A percentile compares a stretch with the other conserved stretches of the same genome.
Conservation (phyloP, 1,140 invertebrate genomes). For the Heliconius hewitsoni region DNA sequence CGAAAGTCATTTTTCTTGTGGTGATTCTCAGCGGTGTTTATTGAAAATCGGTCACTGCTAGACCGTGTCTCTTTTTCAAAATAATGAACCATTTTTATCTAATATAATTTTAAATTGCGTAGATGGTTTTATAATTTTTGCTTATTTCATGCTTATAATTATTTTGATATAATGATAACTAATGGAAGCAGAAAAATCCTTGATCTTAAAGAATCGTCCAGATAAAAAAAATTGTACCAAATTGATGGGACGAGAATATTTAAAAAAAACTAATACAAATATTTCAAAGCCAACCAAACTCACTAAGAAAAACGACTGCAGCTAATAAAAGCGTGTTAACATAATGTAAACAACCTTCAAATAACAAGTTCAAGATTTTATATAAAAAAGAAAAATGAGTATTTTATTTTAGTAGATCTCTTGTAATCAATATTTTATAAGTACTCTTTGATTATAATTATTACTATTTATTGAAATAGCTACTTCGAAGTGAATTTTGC, state of each 20-base stretch:
- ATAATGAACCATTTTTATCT: too few relatives aligned
- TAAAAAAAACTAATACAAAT: neutral
- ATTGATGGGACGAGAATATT: slow-evolving; percentile 3
- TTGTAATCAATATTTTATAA: neutral
- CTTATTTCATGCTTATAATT: neutral
- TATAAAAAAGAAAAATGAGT: neutral
- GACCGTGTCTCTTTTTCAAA: too few relatives aligned
- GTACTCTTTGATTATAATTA: neutral
- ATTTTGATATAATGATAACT: neutral
- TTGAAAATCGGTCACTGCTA: too few relatives aligned
- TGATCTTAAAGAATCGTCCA: slow-evolving; percentile 3
- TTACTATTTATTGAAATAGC: neutral
- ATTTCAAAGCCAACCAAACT: neutral
- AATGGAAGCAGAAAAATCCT: neutral
- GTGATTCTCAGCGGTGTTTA: too few relatives aligned
- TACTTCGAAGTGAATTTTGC: neutral
- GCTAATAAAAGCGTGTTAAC: too few relatives aligned
- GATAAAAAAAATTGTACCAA: neutral
- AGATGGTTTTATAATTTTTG: neutral
- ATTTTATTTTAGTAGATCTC: neutral
- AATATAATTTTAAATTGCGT: too few relatives aligned
- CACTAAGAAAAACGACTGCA: neutral
- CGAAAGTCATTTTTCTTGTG: too few relatives aligned
- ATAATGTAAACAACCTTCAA: slow-evolving; percentile 7
- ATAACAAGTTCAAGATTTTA: neutral